These are phyloP conservation scores for Entomyzon cyanotis DNA, from an alignment of 2,113 vertebrate genomes.

Conservation along the genomic window DNA sequence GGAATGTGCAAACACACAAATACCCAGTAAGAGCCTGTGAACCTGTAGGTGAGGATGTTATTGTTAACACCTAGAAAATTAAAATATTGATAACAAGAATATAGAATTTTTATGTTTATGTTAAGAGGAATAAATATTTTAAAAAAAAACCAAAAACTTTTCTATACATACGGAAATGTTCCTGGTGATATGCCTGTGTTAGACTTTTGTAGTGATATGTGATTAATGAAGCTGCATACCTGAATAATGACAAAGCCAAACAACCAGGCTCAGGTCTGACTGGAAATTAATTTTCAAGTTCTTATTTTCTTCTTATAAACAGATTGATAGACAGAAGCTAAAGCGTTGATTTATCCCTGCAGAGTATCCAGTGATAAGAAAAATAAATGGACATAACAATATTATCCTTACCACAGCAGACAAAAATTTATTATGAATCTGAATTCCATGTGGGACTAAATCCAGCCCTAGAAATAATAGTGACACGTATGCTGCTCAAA, in stretches of 20 bases:
- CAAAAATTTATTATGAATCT: background rate
- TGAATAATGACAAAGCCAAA: background rate
- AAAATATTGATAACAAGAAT: background rate
- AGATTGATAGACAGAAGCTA: background rate
- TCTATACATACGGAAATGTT: background rate
- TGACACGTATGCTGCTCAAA: background rate
- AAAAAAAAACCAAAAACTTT: no score
- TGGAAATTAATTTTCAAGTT: background rate
- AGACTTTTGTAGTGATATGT: background rate
- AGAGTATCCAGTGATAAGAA: background rate
- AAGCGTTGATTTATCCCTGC: background rate
- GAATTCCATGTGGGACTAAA: background rate
- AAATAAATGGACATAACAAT: background rate
- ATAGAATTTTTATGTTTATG: background rate
- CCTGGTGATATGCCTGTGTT: background rate
- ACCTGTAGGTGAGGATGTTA: background rate
- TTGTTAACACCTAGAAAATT: background rate
- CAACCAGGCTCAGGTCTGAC: background rate
- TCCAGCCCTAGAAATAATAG: background rate
- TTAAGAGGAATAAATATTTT: background rate
- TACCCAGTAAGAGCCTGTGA: background rate
- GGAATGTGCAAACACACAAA: background rate
- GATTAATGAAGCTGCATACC: background rate
- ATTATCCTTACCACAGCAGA: background rate
- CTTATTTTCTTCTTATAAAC: background rate